A percentile compares a stretch with the other conserved stretches of the same genome.
phyloP scores from a whole-genome alignment of 2,797 vertebrate genomes.

The Brachyrhaphis roseni region DNA sequence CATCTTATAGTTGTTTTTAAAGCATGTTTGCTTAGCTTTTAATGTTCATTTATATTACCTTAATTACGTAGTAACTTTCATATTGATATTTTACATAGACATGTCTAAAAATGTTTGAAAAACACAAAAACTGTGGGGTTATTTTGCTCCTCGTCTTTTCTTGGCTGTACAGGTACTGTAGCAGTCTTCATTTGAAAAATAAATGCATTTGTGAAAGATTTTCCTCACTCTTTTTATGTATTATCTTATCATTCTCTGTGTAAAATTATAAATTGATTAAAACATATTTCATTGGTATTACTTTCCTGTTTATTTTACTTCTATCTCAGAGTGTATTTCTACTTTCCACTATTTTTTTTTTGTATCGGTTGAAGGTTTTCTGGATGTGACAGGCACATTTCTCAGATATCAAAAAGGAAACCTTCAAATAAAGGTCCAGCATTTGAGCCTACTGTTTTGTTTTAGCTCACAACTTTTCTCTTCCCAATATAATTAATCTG shows the following conservation, averaged over 20 bases:
- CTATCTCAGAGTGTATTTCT: background rate
- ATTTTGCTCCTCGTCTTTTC: background rate
- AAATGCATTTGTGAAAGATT: background rate
- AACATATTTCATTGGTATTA: background rate
- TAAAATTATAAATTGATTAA: background rate
- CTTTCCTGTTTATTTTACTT: background rate
- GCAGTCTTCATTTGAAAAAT: background rate
- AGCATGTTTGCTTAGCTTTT: background rate
- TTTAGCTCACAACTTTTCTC: conserved; percentile 21
- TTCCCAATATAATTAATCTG: background rate
- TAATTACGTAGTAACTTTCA: background rate
- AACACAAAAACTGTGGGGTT: background rate
- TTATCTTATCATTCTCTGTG: background rate
- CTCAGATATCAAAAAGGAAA: background rate
- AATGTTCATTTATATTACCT: background rate
- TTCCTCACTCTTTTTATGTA: background rate
- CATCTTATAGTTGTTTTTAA: background rate
- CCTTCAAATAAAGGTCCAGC: background rate
- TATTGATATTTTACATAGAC: background rate
- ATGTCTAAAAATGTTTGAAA: background rate
- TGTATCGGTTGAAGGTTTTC: background rate
- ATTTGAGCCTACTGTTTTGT: background rate
- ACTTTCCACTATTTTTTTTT: background rate
- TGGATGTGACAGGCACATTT: background rate
- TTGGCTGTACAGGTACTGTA: background rate